Conservation (phyloP, 2,888 invertebrate genomes). For the Leptinotarsa juncta region DNA sequence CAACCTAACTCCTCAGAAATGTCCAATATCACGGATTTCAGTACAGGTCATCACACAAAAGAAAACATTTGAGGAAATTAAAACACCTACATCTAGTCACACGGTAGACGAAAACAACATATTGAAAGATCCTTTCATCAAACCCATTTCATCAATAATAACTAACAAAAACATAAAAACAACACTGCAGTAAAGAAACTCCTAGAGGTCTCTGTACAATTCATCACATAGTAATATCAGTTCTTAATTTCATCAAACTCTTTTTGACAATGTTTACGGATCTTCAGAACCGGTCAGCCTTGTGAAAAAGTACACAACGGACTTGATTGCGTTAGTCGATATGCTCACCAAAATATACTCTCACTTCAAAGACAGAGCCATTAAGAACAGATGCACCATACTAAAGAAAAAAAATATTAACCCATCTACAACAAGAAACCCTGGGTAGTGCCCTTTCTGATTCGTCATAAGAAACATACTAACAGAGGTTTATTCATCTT, state of each 20-base stretch:
- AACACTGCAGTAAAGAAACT: not conserved
- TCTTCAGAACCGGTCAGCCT: not conserved
- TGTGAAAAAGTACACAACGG: not conserved
- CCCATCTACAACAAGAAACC: not conserved
- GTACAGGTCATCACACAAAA: not conserved
- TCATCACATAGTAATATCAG: not conserved
- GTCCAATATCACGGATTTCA: not conserved
- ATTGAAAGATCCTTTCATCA: not conserved
- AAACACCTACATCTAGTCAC: not conserved
- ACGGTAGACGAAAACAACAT: not conserved
- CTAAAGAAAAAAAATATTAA: not conserved
- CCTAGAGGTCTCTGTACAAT: not conserved
- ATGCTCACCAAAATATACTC: slow-evolving; percentile 4
- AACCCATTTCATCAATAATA: not conserved
- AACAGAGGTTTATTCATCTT: no score
- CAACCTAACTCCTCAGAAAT: not conserved
- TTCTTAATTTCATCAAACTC: not conserved
- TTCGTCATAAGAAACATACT: not conserved
- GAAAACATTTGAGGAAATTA: not conserved
- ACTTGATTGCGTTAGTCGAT: not conserved
- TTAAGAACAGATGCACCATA: not conserved
- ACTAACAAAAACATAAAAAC: not conserved
- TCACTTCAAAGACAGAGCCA: not conserved
- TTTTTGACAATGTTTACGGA: not conserved
- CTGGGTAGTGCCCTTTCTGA: not conserved